A percentile compares a stretch with the other conserved stretches of the same genome.
These are phyloP conservation scores for Drosophila percnosoma DNA, from an alignment of 2,888 invertebrate species.

Conservation along the genomic window DNA sequence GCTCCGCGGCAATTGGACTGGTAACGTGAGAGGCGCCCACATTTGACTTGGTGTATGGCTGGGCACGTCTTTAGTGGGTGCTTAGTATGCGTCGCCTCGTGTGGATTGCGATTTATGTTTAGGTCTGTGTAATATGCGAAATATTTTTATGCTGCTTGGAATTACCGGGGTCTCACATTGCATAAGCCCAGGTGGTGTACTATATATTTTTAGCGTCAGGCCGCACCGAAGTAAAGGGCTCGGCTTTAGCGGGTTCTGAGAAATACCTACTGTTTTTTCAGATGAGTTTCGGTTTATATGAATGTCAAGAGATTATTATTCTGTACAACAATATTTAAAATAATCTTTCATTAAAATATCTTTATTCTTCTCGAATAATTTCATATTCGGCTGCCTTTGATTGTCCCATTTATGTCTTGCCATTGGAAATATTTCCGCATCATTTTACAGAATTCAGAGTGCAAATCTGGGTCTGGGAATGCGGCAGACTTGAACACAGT, in stretches of 20 bases:
- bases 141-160: slow-evolving; percentile 63
- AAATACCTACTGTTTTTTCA: slow-evolving; percentile 1
- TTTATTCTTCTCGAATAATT: neutral
- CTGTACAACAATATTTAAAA: neutral
- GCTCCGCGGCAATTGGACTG: slow-evolving; percentile 11
- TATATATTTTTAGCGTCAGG: slow-evolving; percentile 5
- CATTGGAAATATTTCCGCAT: neutral
- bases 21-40: slow-evolving; percentile 21
- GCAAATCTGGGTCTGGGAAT: neutral
- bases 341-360: neutral
- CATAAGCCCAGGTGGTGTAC: slow-evolving; percentile 28
- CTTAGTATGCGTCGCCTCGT: slow-evolving; percentile 59
- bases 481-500: slow-evolving; percentile 3
- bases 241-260: neutral
- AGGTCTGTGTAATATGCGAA: slow-evolving; percentile 61
- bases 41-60: slow-evolving; percentile 25
- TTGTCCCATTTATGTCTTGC: neutral
- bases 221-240: neutral
- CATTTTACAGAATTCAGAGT: neutral
- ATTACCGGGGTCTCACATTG: slow-evolving; percentile 43
- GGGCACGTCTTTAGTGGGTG: slow-evolving; percentile 51
- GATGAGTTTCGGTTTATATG: neutral
- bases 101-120: slow-evolving; percentile 54
- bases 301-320: neutral
- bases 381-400: neutral